Base-by-base conservation (phyloP, 2,113 vertebrate genomes). In the Pan paniscus region DNA sequence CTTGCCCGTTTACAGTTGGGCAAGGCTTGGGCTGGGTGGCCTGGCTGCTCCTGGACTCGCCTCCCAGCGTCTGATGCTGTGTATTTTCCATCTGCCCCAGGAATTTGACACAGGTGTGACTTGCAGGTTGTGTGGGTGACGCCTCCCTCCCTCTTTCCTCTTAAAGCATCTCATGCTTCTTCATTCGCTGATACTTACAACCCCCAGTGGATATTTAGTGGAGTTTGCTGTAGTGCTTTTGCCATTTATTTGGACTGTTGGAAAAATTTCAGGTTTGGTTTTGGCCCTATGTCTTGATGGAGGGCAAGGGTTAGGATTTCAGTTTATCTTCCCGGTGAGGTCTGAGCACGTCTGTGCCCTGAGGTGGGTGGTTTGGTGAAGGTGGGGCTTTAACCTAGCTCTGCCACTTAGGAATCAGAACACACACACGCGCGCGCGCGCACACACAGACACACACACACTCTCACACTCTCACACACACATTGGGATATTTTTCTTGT, bases 181-280 rank as follows among this genome's bases (percentile, higher is more conserved):
- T 43, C 43, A 5, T 3, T 40, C 1, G 0, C 23, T 2, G 12
- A 52, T 12, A n/a, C 48, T 18, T 81, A 6, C 0, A 0, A 11
- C 61, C 55, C 35, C 73, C 43, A 3, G 27, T 9, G 38, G 35
- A 46, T 18, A 9, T 14, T 59, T 17, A 9, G 84, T 55, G 50
- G 40, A 1, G 14, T 78, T 30, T 30, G 10, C 75, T 22, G 30
- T 2, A 2, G 35, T 22, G 55, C 78, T 50, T 83, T 83, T 8
- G 1, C 22, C 8, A 0, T 64, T 55, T 72, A 4, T 27, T 64
- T 50, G 6, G 55, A 89, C 73, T 23, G 6, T 12, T 22, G 40
- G 78, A 50, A 32, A 32, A 35, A 25, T 40, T 50, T 50, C 12
- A 13, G 11, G 40, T 59, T 61, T 50, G 18, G 59, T 72, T 89